phyloP scores from a whole-genome alignment of 2,113 vertebrate genomes.

The Miniopterus natalensis region DNA sequence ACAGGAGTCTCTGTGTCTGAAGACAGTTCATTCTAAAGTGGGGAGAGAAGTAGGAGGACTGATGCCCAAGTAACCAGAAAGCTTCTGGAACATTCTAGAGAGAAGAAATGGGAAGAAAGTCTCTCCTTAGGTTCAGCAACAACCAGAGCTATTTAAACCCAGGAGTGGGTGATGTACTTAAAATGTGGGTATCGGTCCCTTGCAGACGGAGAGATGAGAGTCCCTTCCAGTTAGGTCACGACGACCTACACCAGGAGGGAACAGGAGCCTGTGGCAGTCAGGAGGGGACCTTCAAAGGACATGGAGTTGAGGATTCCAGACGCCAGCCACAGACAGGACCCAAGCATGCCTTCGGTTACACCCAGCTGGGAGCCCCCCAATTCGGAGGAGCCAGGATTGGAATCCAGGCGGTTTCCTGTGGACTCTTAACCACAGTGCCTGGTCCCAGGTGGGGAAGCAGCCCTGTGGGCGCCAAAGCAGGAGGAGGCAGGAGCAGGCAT shows the following conservation, averaged over 20 bases:
- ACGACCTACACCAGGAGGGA: not conserved
- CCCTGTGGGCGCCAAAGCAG: not conserved
- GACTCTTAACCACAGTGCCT: rapidly evolving
- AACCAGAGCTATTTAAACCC: not conserved
- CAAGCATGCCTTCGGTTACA: rapidly evolving
- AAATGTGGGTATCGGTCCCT: not conserved
- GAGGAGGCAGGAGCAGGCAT: not conserved
- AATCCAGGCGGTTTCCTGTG: not conserved
- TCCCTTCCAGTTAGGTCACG: not conserved
- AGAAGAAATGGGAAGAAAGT: not conserved
- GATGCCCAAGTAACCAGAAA: not conserved
- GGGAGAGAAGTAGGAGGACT: not conserved
- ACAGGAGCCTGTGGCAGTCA: too few species aligned
- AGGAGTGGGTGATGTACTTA: not conserved
- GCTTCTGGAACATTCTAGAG: not conserved
- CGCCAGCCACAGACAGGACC: not conserved
- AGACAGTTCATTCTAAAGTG: not conserved
- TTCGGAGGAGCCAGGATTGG: not conserved
- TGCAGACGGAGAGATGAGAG: not conserved
- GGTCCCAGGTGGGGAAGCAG: not conserved
- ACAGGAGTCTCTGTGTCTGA: too few species aligned
- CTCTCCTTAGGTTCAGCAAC: not conserved
- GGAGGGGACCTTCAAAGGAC: rapidly evolving
- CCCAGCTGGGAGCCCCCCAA: not conserved
- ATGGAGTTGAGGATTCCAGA: not conserved